Evolutionary conservation across 2,797 vertebrate species (phyloP), one percentile per base, ranked within the genome.

Genomic region (Schizopygopsis pylzovi): DNA sequence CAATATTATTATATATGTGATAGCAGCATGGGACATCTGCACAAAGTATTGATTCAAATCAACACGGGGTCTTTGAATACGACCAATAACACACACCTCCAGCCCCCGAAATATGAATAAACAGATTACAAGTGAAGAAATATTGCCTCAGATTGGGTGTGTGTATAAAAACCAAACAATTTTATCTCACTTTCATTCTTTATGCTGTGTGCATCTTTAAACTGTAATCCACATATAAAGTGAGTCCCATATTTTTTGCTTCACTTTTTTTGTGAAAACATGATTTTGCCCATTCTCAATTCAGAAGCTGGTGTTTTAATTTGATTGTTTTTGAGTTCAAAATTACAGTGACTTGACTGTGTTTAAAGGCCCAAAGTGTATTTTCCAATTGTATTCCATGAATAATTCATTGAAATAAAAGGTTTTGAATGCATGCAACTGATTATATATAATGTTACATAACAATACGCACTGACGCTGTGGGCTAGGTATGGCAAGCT

Each of bases 171-270:
- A 45, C 1, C 54, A 79, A 79, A 61, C n/a, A 45, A 73, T 63
- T 33, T 11, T 75, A 49, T 83, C 56, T 83, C 18, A 49, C 13
- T 49, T 59, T 71, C 37, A 52, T 45, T 61, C 25, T 61, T 22
- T 16, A 49, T 61, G 49, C 33, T 12, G 10, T 22, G 20, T n/a
- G 52, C 75, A 33, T 83, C 25, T 65, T 1, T 18, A 52, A 15
- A 56, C 22, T 56, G 65, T 28, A 81, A 81, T 83, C 81, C 49
- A 49, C 81, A 75, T 47, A 47, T 12, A 47, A n/a, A n/a, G 54
- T 39, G 54, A 61, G 8, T 22, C 4, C 28, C 8, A 8, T 76
- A 49, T 75, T 63, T 65, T 39, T 33, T 15, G 54, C 52, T 45
- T 73, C 12, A 7, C 52, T n/a, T 61, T 59, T 43, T 12, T 6